These are phyloP conservation scores for Drosophila bunnanda DNA, from an alignment of 2,888 invertebrate species.

Conservation along the genomic window DNA sequence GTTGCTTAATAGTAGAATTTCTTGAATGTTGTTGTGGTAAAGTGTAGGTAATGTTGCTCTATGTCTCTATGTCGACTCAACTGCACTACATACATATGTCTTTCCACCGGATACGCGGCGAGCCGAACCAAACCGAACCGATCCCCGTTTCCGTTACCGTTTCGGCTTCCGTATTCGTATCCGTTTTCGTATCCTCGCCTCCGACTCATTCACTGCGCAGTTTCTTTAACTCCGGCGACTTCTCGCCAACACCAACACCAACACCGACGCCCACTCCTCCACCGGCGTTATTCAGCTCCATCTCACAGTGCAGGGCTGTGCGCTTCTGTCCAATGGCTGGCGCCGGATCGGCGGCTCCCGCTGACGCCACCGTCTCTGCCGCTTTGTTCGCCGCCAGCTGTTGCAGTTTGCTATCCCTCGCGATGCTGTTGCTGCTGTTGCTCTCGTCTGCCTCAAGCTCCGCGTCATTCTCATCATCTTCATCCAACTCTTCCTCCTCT, in stretches of 20 bases:
- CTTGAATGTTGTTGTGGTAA: slow-evolving; percentile 81
- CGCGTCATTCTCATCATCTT: slow-evolving; percentile 65
- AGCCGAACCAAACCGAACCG: slow-evolving; percentile 23
- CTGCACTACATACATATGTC: slow-evolving; percentile 79
- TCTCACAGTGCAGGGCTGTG: slow-evolving; percentile 68
- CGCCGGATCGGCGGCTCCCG: slow-evolving; percentile 24
- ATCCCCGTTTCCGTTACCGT: slow-evolving; percentile 18
- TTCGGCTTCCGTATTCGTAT: slow-evolving; percentile 19
- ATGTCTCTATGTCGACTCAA: slow-evolving; percentile 61
- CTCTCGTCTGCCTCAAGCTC: slow-evolving; percentile 77
- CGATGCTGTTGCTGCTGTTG: slow-evolving; percentile 70
- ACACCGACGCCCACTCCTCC: slow-evolving; percentile 11
- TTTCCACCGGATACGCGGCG: slow-evolving; percentile 72
- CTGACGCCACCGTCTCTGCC: slow-evolving; percentile 40
- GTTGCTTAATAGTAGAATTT: slow-evolving; percentile 78
- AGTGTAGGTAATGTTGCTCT: slow-evolving; percentile 79
- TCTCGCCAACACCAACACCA: slow-evolving; percentile 65
- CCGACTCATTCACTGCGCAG: slow-evolving; percentile 82
- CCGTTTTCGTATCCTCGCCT: slow-evolving; percentile 13
- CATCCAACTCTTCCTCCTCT: slow-evolving; percentile 61
- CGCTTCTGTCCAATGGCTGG: slow-evolving; percentile 74
- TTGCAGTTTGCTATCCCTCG: slow-evolving; percentile 64
- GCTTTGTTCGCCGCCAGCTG: slow-evolving; percentile 54
- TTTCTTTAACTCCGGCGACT: slow-evolving; percentile 83
- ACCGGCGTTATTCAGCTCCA: slow-evolving; percentile 48